Conservation (phyloP, 2,113 vertebrate genomes). For the Chlorocebus sabaeus region DNA sequence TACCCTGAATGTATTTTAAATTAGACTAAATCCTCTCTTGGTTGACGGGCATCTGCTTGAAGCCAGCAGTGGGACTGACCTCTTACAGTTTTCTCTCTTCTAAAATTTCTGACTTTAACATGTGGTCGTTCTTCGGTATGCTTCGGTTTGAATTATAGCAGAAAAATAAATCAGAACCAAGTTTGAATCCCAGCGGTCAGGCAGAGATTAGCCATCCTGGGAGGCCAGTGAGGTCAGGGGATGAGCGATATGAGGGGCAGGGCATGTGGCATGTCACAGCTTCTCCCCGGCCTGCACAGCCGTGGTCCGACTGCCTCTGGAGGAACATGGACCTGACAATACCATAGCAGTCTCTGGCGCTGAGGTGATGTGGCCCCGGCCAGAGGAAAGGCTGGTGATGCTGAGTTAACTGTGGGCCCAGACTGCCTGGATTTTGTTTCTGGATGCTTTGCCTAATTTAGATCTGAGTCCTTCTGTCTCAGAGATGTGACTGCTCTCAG, state of each 20-base stretch:
- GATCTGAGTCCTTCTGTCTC: not conserved
- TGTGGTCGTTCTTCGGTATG: not conserved
- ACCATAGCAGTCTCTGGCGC: not conserved
- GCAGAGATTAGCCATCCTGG: not conserved
- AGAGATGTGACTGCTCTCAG: not conserved
- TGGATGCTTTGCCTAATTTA: not conserved
- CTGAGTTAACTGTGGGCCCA: not conserved
- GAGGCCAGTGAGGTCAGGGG: not conserved
- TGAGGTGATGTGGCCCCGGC: no score
- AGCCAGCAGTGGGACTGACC: not conserved
- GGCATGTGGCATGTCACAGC: rapidly evolving
- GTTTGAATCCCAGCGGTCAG: not conserved
- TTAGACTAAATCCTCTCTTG: not conserved
- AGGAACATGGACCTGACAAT: not conserved
- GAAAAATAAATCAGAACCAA: not conserved
- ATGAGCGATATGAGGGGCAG: not conserved
- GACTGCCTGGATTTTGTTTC: not conserved
- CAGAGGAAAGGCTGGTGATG: not conserved
- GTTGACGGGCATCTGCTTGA: not conserved
- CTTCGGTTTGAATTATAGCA: not conserved
- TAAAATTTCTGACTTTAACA: not conserved
- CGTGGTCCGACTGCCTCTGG: not conserved
- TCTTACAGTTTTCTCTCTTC: not conserved
- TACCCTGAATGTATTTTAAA: not conserved
- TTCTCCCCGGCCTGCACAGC: rapidly evolving